Evolutionary conservation across 2,113 vertebrate species (phyloP), one percentile per base, ranked within the genome.

Genomic region (Thomomys bottae): DNA sequence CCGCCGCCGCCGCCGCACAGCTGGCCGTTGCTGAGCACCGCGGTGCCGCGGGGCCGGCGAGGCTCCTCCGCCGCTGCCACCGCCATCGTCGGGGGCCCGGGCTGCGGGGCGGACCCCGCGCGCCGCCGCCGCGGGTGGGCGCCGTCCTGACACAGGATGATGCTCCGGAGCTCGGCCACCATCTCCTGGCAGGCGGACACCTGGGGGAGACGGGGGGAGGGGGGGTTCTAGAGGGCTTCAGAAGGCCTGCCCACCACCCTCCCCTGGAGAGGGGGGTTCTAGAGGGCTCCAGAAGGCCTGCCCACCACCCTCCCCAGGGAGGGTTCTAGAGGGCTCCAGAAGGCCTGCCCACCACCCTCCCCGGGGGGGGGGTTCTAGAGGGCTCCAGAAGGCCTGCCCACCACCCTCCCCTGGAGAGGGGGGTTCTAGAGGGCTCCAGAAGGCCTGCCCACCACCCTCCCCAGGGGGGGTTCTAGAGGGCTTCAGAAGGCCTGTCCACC

Each of bases 141-240:
- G 97, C 98, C 99, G 98, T 99, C 99, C 90, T 98, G 99, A 95
- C 99, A 99, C 96, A 99, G 96, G 94, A 99, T 98, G 96, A 99
- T 99, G 95, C 98, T 99, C 86, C 98, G 99, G 84, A 99, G 97
- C 97, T 99, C 99, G 1, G 98, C 98, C 94, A 99, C 97, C 99
- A 99, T 99, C 97, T 99, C 99, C 96, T 99, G 99, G 92, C 99
- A 99, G 95, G 99, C 97, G 9, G 99, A 99, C 97, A 99, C 98
- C 99, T 99, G 97, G 21, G 90, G 97, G 93, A 96, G 87, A 98
- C 12, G 96, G 20, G 49, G 49, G 4, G 12, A 86, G 28, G 73
- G 42, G 97, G 54, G 84, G 11, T 11, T n/a, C 40, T 40, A 15
- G 40, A 0, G 2, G 6, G 45, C 11, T 45, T 11, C 11, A 11